These are phyloP conservation scores for Cromileptes altivelis DNA, from an alignment of 2,113 vertebrate genomes.

Conservation along the genomic window DNA sequence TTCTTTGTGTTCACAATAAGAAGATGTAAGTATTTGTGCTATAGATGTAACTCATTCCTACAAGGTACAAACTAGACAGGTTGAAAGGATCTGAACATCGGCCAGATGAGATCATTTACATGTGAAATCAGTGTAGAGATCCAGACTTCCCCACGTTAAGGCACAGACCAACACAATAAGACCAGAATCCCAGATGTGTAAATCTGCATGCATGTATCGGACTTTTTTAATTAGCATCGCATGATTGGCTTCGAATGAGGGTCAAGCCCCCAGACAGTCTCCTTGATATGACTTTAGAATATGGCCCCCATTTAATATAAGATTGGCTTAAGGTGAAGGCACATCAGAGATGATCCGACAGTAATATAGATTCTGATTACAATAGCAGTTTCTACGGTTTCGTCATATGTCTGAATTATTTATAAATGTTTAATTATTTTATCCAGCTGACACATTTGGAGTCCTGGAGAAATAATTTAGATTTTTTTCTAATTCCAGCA, in stretches of 20 bases:
- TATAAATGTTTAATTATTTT: neutral
- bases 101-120: conserved; percentile 23
- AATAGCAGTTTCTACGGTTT: neutral
- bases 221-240: conserved; percentile 52
- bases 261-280: conserved; percentile 37
- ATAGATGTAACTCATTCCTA: conserved; percentile 7
- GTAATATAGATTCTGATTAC: conserved; percentile 12
- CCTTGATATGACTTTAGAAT: conserved; percentile 29
- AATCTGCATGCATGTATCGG: conserved; percentile 38
- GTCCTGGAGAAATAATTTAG: neutral
- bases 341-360: conserved; percentile 5
- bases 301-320: neutral
- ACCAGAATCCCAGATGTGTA: neutral
- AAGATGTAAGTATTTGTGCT: neutral
- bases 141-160: conserved; percentile 1
- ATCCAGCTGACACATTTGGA: neutral
- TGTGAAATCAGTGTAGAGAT: conserved; percentile 9
- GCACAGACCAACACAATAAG: neutral
- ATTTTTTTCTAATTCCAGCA: neutral
- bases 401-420: neutral
- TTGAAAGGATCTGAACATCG: conserved; percentile 32
- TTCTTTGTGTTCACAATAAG: neutral
- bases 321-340: conserved; percentile 12
- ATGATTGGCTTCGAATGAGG: conserved; percentile 35
- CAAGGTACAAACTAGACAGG: neutral